Evolutionary conservation across 2,888 invertebrate genomes (phyloP), one percentile per base, ranked within the genome.

Genomic region (Acleris literana): DNA sequence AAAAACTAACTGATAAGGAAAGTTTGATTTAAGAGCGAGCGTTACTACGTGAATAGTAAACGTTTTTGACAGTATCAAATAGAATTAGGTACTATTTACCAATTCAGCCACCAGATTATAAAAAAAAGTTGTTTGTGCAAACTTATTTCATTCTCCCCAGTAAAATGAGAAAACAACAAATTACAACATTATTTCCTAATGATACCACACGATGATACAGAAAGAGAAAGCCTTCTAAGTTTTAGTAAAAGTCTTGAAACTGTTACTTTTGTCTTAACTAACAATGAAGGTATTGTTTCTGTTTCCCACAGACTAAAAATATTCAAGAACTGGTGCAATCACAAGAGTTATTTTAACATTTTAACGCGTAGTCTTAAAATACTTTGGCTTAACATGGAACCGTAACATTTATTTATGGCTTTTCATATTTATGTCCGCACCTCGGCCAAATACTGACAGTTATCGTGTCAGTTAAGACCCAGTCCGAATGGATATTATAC

Each of bases 211-310:
- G 3, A 13, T n/a, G 57, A 16, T 65, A 63, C 55, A 48, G 16
- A n/a, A 29, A 46, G 65, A 51, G 60, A 29, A 60, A 64, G 60
- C 48, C 51, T 18, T 22, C n/a, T 11, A 46, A 44, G 16, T 43
- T 44, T 29, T 33, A 60, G 54, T 65, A 56, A 65, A 65, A 65
- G 60, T 60, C n/a, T n/a, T 13, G 29, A 62, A 64, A 48, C 48
- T 22, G 44, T 51, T 33, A 55, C 20, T 51, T 43, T 52, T n/a
- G 64, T 64, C 44, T 13, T 44, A 49, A 60, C 29, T 7, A 43
- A 60, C 64, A 65, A 65, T 65, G 22, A 22, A 39, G 25, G 11
- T 44, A 60, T 65, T 60, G 64, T 65, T 55, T 51, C 2, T n/a
- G 17, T 29, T 64, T 65, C 64, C 55, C 64, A 65, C 55, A 51